phyloP scores from a whole-genome alignment of 2,113 vertebrate genomes.

The Trinectes maculatus region DNA sequence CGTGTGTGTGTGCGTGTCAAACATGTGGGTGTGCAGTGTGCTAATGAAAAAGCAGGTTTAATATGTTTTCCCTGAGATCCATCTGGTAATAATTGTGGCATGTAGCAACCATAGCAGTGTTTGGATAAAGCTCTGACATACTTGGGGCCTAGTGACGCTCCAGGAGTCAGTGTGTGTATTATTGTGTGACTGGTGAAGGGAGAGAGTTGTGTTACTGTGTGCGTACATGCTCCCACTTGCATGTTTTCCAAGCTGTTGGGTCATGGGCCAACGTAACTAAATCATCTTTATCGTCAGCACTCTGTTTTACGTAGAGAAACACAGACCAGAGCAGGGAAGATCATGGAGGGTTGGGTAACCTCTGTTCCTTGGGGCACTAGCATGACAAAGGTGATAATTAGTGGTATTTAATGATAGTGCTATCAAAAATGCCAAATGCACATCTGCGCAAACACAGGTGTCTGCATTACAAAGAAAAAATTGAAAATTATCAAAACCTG shows the following conservation, averaged over 20 bases:
- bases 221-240: slow-evolving; percentile 21
- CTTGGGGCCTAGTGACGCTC: slow-evolving; percentile 71
- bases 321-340: slow-evolving; percentile 20
- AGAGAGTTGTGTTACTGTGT: slow-evolving; percentile 4
- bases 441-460: slow-evolving; percentile 23
- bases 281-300: slow-evolving; percentile 61
- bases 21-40: slow-evolving; percentile 35
- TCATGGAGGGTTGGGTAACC: slow-evolving; percentile 47
- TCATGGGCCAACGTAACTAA: slow-evolving; percentile 64
- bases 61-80: slow-evolving; percentile 71
- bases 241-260: slow-evolving; percentile 51
- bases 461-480: slow-evolving; percentile 12
- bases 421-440: slow-evolving; percentile 11
- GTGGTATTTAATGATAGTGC: slow-evolving; percentile 38
- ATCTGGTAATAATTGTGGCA: slow-evolving; percentile 81
- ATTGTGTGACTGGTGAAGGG: slow-evolving; percentile 34
- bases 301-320: slow-evolving; percentile 56
- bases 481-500: neutral
- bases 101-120: slow-evolving; percentile 80
- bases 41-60: slow-evolving; percentile 74
- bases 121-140: slow-evolving; percentile 79
- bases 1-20: neutral
- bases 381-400: slow-evolving; percentile 59
- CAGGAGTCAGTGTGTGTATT: slow-evolving; percentile 10
- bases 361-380: slow-evolving; percentile 29